Evolutionary conservation across 1,140 invertebrate genomes (phyloP), one percentile per base, ranked within the genome.

Genomic region (Ostrea edulis): DNA sequence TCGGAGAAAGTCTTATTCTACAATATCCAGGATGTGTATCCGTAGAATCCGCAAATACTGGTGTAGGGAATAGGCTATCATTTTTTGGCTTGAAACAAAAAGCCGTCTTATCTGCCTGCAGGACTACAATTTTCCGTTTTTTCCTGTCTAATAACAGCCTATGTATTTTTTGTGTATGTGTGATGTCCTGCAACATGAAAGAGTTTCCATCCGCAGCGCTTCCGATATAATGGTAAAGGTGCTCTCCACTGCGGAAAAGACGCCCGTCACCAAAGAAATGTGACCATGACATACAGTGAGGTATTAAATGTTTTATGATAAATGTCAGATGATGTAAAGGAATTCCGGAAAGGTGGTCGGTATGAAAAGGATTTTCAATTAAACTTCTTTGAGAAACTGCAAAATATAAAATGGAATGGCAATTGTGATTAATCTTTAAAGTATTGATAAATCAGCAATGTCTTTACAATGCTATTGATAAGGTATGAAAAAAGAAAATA

Each of bases 251-350:
- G 4, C 11, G 22, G 14, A 9, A 9, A 4, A 29, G 0, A 14
- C 12, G 8, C 0, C 14, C 68, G 4, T 14, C 4, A 77, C 11
- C 29, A 3, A 14, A 7, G 7, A 0, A 11, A 5, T n/a, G 9
- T n/a, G 22, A 11, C 7, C 4, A 17, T 14, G 17, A 62, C 29
- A 77, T 77, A 9, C 11, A 8, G 11, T 14, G 4, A 17, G 82
- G 82, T 25, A 83, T 11, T 44, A 83, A 25, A 14, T 83, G 82
- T 25, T 53, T 54, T 22, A 83, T 51, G 44, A 86, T 54, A 55
- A 54, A 86, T 12, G 86, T 54, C 14, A 86, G n/a, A 58, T 86
- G 86, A 7, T 25, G 52, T 29, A 86, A 25, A 22, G 86, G 86
- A 14, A 81, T 51, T 58, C 71, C 52, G 2, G 65, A 81, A 8